phyloP scores from a whole-genome alignment of 2,888 invertebrate species.

The Drosophila differens region DNA sequence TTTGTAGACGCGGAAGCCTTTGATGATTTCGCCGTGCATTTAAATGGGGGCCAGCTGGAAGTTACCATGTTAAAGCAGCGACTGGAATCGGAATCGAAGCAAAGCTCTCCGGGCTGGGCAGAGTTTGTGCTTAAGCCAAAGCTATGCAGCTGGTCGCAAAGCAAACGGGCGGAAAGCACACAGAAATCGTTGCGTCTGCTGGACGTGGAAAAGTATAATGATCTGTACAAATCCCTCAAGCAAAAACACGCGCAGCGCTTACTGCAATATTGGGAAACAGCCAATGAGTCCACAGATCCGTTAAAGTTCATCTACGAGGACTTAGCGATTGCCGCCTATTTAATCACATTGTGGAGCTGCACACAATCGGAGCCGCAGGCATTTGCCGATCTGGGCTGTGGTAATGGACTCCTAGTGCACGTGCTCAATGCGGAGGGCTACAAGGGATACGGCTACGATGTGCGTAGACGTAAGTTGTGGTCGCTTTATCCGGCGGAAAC shows the following conservation, averaged over 20 bases:
- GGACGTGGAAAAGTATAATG: conserved; percentile 89
- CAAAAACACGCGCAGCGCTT: conserved; percentile 91
- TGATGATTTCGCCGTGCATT: conserved; percentile 69
- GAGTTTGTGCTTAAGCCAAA: conserved; percentile 86
- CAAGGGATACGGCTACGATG: conserved; percentile 92
- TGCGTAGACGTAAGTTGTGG: conserved; percentile 95
- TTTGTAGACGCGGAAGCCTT: conserved; percentile 53
- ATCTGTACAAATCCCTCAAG: conserved; percentile 91
- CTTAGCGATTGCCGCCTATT: conserved; percentile 95
- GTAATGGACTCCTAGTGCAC: conserved; percentile 97
- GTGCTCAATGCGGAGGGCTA: conserved; percentile 94
- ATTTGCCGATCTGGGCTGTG: conserved; percentile 98
- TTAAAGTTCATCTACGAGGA: conserved; percentile 98
- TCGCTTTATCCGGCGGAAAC: conserved; percentile 89
- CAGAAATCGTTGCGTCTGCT: conserved; percentile 88
- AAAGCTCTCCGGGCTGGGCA: conserved; percentile 66
- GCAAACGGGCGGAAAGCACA: conserved; percentile 9
- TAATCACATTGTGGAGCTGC: conserved; percentile 92
- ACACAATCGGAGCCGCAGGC: conserved; percentile 85
- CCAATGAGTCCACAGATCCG: conserved; percentile 96
- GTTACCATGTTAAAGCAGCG: conserved; percentile 26
- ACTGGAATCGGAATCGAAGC: background rate
- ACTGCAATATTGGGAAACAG: conserved; percentile 94
- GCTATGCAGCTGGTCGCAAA: conserved; percentile 82
- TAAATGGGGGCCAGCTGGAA: conserved; percentile 45